phyloP scores from a whole-genome alignment of 2,113 vertebrate genomes.

The Laticauda laticaudata region DNA sequence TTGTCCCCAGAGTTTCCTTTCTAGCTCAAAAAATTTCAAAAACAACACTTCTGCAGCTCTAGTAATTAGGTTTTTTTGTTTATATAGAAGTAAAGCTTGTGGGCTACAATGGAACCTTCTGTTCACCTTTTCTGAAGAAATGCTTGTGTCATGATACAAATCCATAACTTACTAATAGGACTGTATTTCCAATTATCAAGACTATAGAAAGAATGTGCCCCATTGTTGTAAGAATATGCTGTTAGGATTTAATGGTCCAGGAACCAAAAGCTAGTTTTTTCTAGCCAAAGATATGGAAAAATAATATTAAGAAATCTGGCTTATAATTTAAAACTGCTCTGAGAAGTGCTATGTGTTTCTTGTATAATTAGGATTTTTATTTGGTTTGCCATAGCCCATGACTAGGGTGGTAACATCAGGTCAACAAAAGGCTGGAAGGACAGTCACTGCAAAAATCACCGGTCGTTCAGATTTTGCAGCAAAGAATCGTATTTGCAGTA shows the following conservation, averaged over 20 bases:
- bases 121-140: background rate
- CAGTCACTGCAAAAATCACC: constrained; percentile 86
- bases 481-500: constrained; percentile 71
- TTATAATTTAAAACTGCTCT: constrained; percentile 7
- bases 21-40: background rate
- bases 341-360: background rate
- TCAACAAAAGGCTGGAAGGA: constrained; percentile 89
- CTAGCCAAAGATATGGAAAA: background rate
- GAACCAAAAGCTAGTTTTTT: background rate
- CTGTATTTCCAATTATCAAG: background rate
- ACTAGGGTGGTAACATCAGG: constrained; percentile 79
- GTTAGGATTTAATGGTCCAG: background rate
- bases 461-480: constrained; percentile 74
- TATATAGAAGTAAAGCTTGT: background rate
- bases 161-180: background rate
- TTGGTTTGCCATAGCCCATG: constrained; percentile 66
- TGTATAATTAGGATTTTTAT: constrained; percentile 17
- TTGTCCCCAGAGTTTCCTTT: background rate
- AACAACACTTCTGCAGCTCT: background rate
- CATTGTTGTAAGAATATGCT: background rate
- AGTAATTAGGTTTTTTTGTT: background rate
- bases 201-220: background rate
- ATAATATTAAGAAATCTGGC: fast-evolving
- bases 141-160: background rate
- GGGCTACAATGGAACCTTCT: background rate